phyloP scores from a whole-genome alignment of 2,113 vertebrate species.

The Capreolus pygargus region DNA sequence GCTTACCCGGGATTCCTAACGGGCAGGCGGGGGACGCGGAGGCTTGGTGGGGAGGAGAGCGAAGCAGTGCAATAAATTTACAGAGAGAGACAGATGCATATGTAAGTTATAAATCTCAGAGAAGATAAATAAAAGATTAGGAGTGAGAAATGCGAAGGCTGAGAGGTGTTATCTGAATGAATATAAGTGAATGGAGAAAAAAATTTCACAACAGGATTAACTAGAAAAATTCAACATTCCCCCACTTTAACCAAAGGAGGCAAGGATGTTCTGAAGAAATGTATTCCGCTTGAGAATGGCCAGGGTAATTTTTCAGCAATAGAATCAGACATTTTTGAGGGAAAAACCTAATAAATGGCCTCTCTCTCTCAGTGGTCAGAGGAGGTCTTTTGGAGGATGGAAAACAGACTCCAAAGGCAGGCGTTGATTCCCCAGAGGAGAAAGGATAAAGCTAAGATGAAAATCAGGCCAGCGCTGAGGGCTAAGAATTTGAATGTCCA shows the following conservation, averaged over 20 bases:
- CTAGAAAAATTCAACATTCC: background rate
- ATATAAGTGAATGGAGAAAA: background rate
- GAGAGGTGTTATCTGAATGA: background rate
- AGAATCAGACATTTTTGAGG: background rate
- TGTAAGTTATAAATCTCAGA: background rate
- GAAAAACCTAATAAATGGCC: background rate
- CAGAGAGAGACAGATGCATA: background rate
- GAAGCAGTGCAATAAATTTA: background rate
- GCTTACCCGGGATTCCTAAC: accelerated
- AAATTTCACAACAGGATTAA: background rate
- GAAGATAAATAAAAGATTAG: background rate
- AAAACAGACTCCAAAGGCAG: background rate
- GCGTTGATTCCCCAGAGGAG: background rate
- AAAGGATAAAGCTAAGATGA: background rate
- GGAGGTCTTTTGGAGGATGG: background rate
- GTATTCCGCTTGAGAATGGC: background rate
- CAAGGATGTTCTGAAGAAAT: background rate
- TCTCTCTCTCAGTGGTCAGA: background rate
- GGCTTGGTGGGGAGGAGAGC: accelerated
- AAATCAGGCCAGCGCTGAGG: background rate
- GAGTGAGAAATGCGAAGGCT: background rate
- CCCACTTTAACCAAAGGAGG: background rate
- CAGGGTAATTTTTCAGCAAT: background rate
- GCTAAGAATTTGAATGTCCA: background rate
- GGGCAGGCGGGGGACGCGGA: background rate